Percentiles rank a stretch among this genome's conserved stretches.
phyloP scores from a whole-genome alignment of 2,888 invertebrate genomes.

The Megamerina dolium region DNA sequence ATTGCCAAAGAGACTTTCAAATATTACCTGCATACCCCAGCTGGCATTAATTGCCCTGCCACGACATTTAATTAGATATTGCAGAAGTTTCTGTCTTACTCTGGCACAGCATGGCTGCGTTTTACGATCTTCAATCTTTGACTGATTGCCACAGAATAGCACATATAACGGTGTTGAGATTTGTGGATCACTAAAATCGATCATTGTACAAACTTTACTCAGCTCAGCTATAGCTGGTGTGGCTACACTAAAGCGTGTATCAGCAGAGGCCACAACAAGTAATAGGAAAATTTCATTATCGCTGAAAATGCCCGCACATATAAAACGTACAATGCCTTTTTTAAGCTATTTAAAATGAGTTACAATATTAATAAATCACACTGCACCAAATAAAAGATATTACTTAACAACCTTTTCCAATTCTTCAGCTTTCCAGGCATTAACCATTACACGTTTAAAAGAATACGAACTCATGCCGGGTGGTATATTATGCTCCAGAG shows the following conservation, averaged over 20 bases:
- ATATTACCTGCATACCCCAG: conserved; percentile 80
- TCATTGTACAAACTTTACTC: conserved; percentile 64
- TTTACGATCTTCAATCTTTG: conserved; percentile 61
- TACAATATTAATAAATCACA: not conserved
- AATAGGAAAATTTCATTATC: conserved; percentile 69
- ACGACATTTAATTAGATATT: conserved; percentile 70
- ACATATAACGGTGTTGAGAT: conserved; percentile 71
- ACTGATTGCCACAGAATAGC: conserved; percentile 55
- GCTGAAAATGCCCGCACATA: conserved; percentile 70
- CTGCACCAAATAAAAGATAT: not conserved
- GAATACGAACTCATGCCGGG: conserved; percentile 72
- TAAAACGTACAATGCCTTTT: conserved; percentile 73
- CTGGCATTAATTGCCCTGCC: conserved; percentile 69
- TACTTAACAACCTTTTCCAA: conserved; percentile 62
- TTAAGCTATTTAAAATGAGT: conserved; percentile 54
- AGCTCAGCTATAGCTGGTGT: conserved; percentile 80
- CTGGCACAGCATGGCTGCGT: conserved; percentile 75
- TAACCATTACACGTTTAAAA: conserved; percentile 68
- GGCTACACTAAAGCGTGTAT: conserved; percentile 82
- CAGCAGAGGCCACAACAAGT: conserved; percentile 79
- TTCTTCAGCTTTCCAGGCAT: conserved; percentile 70
- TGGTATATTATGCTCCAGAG: conserved; percentile 54
- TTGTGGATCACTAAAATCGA: conserved; percentile 70
- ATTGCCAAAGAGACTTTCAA: conserved; percentile 78
- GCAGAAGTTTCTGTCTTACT: conserved; percentile 77